Base-by-base conservation (phyloP, 2,888 invertebrate genomes). In the Nomada fabriciana region DNA sequence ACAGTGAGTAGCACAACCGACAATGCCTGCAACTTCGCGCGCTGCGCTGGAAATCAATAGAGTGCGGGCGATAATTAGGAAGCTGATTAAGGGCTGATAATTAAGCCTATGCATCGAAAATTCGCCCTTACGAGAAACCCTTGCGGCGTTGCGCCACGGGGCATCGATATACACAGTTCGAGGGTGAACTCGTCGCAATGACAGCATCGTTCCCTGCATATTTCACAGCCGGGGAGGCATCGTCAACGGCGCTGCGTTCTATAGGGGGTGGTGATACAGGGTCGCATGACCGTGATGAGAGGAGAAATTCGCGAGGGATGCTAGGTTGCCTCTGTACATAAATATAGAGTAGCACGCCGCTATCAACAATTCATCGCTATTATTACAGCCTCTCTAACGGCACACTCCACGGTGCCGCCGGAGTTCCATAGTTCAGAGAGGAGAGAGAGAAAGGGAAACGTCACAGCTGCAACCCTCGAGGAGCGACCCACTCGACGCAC, bases 321-420 rank as follows among this genome's bases (percentile, higher is more conserved):
- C n/a, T 5, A 55, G 52, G 61, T 9, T 59, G 69, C 74, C 83
- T 75, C 81, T 84, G 82, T 80, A 88, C 90, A 91, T 91, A 90
- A 91, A 91, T 91, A 91, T 89, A 91, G 90, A 90, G 89, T 90
- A 89, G 85, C 80, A 52, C 85, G 87, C 84, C 85, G 75, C 85
- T 86, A 90, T 89, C 88, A 91, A 91, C 91, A 90, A 91, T 91
- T 91, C 91, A 91, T 91, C 90, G 91, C 90, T 90, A 89, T 91
- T 91, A 91, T 91, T 89, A 90, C 90, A 83, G 84, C 80, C 77
- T 60, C 83, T 76, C 88, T 88, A 82, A 86, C 90, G 84, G 78
- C 74, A 65, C 81, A 75, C 84, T 67, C 70, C 69, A 72, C 82
- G 70, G 61, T 11, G 53, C 25, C 47, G 47, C 20, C 20, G 29